Base-by-base conservation (phyloP, 2,797 vertebrate species). In the Uromys caudimaculatus region DNA sequence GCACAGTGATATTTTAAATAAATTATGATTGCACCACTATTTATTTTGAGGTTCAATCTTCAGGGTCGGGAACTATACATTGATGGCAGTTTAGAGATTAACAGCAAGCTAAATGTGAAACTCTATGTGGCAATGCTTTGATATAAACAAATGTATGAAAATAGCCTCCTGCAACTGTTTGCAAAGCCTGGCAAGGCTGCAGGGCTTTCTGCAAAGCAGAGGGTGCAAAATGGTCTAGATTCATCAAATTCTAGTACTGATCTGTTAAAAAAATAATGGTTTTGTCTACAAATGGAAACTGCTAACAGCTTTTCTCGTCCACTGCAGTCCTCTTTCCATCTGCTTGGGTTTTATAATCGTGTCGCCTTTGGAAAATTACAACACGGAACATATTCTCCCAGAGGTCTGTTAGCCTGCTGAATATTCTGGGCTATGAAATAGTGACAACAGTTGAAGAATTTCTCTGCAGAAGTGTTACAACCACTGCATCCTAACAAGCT, bases 211-310 rank as follows among this genome's bases (percentile, higher is more conserved):
- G 90, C 79, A 96, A 92, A 96, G 79, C 92, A 84, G 85, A 97
- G 78, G 41, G 93, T 91, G 89, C 86, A 95, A 67, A 93, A 84
- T 94, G 38, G 77, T 88, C 64, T 47, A 95, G 91, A 95, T 97
- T 90, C 84, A 97, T 97, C 92, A 96, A 84, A 95, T 94, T 91
- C 88, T 94, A 93, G 95, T 77, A 93, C 89, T 0, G 32, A 87
- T 94, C 95, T 97, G 91, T 90, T 96, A 3, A 97, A 89, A 41
- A 96, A 96, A 90, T 93, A 95, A 96, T 95, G 93, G 83, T 95
- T 97, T 97, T 94, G 64, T 85, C 97, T 95, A 69, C 92, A 96
- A 97, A 97, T 93, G 96, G 95, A 96, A 97, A 94, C 83, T 81
- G 89, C 69, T 90, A 94, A 85, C 96, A 97, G 97, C 96, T 96